phyloP scores from a whole-genome alignment of 2,888 invertebrate species.

The Melieria crassipennis region DNA sequence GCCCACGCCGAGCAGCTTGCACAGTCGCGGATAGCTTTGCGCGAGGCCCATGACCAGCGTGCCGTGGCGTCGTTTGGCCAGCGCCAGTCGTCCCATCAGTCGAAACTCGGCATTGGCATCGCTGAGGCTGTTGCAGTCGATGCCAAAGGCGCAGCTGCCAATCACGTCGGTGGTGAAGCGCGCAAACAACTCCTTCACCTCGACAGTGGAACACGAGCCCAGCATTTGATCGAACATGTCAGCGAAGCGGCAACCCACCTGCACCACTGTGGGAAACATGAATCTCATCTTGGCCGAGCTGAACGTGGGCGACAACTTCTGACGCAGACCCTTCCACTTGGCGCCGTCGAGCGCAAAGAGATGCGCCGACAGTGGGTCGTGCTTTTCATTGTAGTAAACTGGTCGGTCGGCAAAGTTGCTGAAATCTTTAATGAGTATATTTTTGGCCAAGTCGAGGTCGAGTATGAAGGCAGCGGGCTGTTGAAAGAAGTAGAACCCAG shows the following conservation, averaged over 20 bases:
- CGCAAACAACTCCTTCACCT: slow-evolving; percentile 51
- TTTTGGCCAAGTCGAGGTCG: slow-evolving; percentile 47
- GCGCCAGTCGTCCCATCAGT: slow-evolving; percentile 44
- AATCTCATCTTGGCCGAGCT: slow-evolving; percentile 67
- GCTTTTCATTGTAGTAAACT: slow-evolving; percentile 48
- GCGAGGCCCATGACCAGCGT: slow-evolving; percentile 22
- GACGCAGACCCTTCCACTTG: slow-evolving; percentile 62
- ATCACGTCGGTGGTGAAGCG: slow-evolving; percentile 66
- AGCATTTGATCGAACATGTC: slow-evolving; percentile 7
- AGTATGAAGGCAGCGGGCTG: slow-evolving; percentile 44
- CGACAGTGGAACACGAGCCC: slow-evolving; percentile 40
- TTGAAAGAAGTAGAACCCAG: slow-evolving; percentile 50
- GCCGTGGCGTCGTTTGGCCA: slow-evolving; percentile 30
- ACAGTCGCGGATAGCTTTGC: slow-evolving; percentile 40
- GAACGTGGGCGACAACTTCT: slow-evolving; percentile 65
- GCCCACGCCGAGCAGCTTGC: slow-evolving; percentile 40
- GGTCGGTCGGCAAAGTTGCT: slow-evolving; percentile 54
- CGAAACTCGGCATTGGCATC: slow-evolving; percentile 57
- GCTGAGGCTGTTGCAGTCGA: slow-evolving; percentile 60
- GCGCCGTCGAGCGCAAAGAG: slow-evolving; percentile 53
- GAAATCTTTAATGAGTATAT: slow-evolving; percentile 45
- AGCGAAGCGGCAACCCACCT: slow-evolving; percentile 9
- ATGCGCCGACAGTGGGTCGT: slow-evolving; percentile 55
- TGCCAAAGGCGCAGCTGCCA: slow-evolving; percentile 64
- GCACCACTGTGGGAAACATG: slow-evolving; percentile 57